Percentiles rank a stretch among this genome's conserved stretches.
phyloP scores from a whole-genome alignment of 2,113 vertebrate species.

The Grus americana region DNA sequence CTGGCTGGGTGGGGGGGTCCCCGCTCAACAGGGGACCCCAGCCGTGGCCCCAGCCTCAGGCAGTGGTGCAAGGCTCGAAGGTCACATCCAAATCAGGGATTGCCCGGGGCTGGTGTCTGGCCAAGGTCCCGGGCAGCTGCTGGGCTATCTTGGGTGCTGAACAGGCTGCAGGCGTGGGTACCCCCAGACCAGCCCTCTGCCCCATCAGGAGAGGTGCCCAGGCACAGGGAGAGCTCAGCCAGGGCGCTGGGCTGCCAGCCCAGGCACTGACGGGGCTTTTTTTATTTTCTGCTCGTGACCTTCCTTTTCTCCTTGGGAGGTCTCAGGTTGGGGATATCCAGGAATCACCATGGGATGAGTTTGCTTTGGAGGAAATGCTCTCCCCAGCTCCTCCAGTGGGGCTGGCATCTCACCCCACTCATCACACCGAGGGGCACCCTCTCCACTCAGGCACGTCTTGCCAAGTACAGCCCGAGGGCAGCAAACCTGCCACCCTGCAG shows the following conservation, averaged over 20 bases:
- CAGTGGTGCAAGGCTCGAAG: not conserved
- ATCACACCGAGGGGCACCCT: not conserved
- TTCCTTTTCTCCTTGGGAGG: not conserved
- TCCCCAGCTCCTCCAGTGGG: accelerated
- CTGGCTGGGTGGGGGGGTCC: not conserved
- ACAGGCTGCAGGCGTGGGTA: not conserved
- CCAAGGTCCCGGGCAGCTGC: not conserved
- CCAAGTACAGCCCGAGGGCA: not conserved
- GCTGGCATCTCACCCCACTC: not conserved
- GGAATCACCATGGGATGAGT: not conserved
- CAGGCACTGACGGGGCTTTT: not conserved
- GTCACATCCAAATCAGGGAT: not conserved
- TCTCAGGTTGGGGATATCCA: not conserved
- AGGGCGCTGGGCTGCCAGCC: not conserved
- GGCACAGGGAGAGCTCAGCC: not conserved
- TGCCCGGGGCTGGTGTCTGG: not conserved
- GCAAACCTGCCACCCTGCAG: not conserved
- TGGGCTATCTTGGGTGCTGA: not conserved
- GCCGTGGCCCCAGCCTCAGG: not conserved
- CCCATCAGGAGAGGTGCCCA: not conserved
- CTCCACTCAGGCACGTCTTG: accelerated
- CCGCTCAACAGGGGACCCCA: not conserved
- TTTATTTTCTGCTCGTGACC: not conserved
- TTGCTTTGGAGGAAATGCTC: not conserved
- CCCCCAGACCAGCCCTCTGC: not conserved